Conservation (phyloP, 1,140 invertebrate genomes). For the Andricus grossulariae region DNA sequence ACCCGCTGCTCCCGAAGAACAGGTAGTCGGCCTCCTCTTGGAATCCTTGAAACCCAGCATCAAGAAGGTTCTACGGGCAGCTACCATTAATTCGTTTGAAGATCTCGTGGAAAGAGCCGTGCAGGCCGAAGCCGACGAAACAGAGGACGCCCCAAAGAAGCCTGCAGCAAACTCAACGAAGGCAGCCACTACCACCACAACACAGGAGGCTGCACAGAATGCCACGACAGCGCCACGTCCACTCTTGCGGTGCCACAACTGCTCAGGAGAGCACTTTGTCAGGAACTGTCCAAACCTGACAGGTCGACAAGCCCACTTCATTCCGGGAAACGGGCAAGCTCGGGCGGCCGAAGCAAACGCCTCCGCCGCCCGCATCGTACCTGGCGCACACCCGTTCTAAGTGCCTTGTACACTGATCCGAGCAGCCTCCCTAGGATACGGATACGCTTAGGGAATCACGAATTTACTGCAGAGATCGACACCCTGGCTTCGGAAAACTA, state of each 20-base stretch:
- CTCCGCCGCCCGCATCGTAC: neutral
- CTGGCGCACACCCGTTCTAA: neutral
- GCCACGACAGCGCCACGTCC: neutral
- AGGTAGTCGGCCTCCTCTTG: neutral
- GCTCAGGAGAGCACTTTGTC: neutral
- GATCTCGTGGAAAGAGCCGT: neutral
- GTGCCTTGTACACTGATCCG: neutral
- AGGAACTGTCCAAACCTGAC: neutral
- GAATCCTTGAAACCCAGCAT: neutral
- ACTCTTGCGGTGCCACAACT: neutral
- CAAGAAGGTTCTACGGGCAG: neutral
- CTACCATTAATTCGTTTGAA: neutral
- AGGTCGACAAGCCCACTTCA: neutral
- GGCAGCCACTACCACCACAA: neutral
- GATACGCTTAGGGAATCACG: neutral
- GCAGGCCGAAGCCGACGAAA: neutral
- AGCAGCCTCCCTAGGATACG: neutral
- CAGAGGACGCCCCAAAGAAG: neutral
- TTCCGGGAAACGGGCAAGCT: neutral
- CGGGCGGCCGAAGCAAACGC: neutral
- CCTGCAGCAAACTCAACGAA: too few species aligned
- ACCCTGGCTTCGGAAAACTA: neutral
- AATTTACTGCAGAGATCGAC: neutral
- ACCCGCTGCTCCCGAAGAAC: neutral
- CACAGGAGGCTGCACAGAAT: rapidly evolving